Evolutionary conservation across 2,888 invertebrate species (phyloP), one percentile per base, ranked within the genome.

Genomic region (Xanthorhoe spadicearia): DNA sequence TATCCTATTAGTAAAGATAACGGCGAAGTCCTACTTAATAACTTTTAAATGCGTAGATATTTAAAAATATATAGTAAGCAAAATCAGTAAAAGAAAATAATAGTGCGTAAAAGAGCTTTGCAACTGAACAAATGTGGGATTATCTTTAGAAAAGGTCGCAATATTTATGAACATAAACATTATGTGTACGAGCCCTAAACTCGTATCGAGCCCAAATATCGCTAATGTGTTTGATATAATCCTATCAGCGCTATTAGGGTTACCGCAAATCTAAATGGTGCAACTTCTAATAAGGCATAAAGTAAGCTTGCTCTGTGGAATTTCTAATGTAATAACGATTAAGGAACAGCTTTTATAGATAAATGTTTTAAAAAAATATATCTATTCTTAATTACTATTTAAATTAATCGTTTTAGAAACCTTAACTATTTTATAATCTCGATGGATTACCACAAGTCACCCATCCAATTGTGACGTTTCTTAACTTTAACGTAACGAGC

Each of bases 151-250:
- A 43, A 13, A 43, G 38, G 13, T 43, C 38, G 38, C 13, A 17
- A 48, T 48, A 48, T 48, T 48, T 48, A 48, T 48, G 48, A 48
- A 48, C 48, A 17, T 48, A 13, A 56, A 49, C 17, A 49, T 46
- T 7, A 49, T 61, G 17, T 57, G 46, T 51, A 62, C 51, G 18
- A 52, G 32, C 51, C 56, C 13, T 51, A 18, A n/a, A n/a, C 43
- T 52, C 48, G 57, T 56, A 67, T 63, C 60, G 56, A 48, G 38
- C 67, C 54, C 15, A 63, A 67, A 70, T 60, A 66, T 60, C 62
- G 48, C 62, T 65, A 70, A 67, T 67, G 65, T 63, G 64, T 61
- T 51, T 57, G 50, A 59, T 60, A 61, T 63, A 67, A 67, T 63
- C 67, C 67, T 65, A 67, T 65, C 67, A 62, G 46, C 55, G 60